These are phyloP conservation scores for Mylabris sibirica DNA, from an alignment of 2,888 invertebrate genomes.

Conservation along the genomic window DNA sequence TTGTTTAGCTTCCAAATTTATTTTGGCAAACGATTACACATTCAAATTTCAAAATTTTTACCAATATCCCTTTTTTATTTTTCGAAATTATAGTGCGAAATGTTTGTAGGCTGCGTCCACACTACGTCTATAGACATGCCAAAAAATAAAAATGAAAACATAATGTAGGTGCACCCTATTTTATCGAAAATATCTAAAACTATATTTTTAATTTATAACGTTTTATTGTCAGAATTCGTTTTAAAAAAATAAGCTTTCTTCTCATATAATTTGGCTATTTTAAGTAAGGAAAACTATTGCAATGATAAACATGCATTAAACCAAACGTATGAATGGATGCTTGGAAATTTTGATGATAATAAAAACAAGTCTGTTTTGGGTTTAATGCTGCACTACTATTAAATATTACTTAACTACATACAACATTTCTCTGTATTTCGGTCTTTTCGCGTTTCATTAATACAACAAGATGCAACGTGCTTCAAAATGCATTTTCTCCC, in stretches of 20 bases:
- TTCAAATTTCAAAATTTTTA: not conserved
- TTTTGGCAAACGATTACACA: not conserved
- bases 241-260: not conserved
- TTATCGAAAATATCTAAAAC: not conserved
- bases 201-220: not conserved
- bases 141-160: not conserved
- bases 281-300: not conserved
- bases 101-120: not conserved
- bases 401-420: not conserved
- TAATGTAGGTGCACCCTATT: conserved; percentile 3
- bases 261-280: not conserved
- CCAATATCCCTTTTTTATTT: not conserved
- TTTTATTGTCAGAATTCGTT: not conserved
- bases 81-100: not conserved
- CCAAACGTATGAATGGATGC: conserved; percentile 8
- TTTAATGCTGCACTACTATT: not conserved
- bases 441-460: not conserved
- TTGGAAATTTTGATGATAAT: not conserved
- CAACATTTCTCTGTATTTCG: not conserved
- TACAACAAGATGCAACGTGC: conserved; percentile 3
- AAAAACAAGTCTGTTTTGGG: not conserved
- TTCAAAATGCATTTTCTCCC: not conserved
- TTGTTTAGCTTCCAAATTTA: not conserved
- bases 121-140: not conserved
- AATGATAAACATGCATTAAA: conserved; percentile 8